These are phyloP conservation scores for Cryptotis parvus DNA, from an alignment of 2,113 vertebrate genomes.

Conservation along the genomic window DNA sequence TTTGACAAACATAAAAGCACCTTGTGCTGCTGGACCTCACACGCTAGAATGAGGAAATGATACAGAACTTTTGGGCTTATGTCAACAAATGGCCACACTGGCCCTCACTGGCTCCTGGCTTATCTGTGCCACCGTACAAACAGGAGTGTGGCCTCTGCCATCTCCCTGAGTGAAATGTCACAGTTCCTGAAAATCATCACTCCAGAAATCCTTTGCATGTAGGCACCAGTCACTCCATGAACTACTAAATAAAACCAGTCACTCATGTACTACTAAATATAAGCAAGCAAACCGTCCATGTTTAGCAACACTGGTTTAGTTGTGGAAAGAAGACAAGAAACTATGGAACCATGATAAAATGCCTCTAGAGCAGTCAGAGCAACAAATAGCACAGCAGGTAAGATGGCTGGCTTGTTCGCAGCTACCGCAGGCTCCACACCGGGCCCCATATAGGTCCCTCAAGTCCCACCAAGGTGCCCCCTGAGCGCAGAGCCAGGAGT, in stretches of 20 bases:
- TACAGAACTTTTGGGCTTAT: conserved; percentile 29
- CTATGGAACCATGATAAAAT: not conserved
- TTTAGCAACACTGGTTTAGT: not conserved
- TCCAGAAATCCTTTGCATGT: conserved; percentile 25
- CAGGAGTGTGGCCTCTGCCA: not conserved
- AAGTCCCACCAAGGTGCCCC: too few relatives aligned
- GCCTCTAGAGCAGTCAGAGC: not conserved
- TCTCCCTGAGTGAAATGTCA: not conserved
- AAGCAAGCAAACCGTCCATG: conserved; percentile 19
- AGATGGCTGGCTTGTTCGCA: too few relatives aligned
- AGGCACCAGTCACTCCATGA: not conserved
- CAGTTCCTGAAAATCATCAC: conserved; percentile 28
- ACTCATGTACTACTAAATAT: conserved; percentile 1
- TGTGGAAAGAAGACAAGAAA: too few relatives aligned
- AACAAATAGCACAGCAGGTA: too few relatives aligned
- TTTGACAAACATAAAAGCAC: not conserved
- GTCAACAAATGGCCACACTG: conserved; percentile 41
- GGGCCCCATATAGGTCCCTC: too few relatives aligned
- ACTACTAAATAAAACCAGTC: not conserved
- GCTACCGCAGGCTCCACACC: too few relatives aligned
- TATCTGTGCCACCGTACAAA: not conserved
- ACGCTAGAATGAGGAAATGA: conserved; percentile 27
- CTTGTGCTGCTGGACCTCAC: not conserved
- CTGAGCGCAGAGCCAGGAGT: too few relatives aligned
- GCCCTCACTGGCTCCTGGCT: not conserved